Evolutionary conservation across 2,888 invertebrate genomes (phyloP).

Genomic region (Neoitamus cyanurus): DNA sequence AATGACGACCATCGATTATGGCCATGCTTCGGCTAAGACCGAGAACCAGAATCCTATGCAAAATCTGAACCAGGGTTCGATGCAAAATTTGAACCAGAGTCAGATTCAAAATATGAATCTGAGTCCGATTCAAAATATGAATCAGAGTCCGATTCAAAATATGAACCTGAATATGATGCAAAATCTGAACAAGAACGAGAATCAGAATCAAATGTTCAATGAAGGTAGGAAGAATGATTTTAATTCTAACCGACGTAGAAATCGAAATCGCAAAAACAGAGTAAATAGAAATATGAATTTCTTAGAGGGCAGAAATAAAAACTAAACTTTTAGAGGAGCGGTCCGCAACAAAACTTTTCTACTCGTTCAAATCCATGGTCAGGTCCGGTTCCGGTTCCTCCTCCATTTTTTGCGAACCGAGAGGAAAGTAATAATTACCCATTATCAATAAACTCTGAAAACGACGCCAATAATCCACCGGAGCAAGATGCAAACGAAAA

Average conservation of each 20-base stretch:
- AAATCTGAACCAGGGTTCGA: not conserved
- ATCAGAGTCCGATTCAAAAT: not conserved
- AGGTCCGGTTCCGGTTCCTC: conserved; percentile 43
- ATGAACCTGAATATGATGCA: not conserved
- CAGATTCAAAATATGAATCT: not conserved
- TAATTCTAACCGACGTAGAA: conserved; percentile 14
- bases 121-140: not conserved
- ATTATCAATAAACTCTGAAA: not conserved
- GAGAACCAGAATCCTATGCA: not conserved
- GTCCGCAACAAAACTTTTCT: conserved; percentile 10
- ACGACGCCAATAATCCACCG: conserved; percentile 47
- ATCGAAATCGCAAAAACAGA: conserved; percentile 26
- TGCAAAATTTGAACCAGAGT: not conserved
- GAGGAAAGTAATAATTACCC: conserved; percentile 2
- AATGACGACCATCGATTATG: conserved; percentile 77
- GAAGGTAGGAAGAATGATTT: conserved; percentile 35
- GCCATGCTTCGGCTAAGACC: conserved; percentile 67
- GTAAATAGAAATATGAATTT: conserved; percentile 43
- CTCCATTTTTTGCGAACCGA: not conserved
- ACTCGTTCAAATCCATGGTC: conserved; percentile 1
- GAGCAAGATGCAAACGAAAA: conserved; percentile 42
- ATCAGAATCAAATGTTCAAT: conserved; percentile 8
- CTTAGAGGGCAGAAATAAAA: conserved; percentile 26
- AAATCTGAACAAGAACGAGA: not conserved
- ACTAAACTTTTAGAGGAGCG: conserved; percentile 43